Conservation (phyloP, 2,797 vertebrate genomes). For the Macropus fuliginosus region DNA sequence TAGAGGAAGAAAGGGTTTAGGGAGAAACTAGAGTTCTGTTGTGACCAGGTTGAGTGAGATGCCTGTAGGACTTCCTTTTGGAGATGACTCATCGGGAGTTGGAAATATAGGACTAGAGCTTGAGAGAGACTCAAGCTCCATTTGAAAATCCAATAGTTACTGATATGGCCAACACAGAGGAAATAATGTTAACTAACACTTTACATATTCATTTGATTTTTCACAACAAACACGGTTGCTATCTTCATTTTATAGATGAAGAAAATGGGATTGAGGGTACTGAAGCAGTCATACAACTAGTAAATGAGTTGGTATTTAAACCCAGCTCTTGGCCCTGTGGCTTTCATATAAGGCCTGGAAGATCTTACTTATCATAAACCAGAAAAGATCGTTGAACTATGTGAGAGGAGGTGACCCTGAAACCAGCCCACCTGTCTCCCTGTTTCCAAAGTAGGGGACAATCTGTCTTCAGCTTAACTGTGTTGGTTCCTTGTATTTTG, state of each 20-base stretch:
- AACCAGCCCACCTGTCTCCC: background rate
- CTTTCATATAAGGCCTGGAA: constrained; percentile 50
- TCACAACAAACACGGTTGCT: background rate
- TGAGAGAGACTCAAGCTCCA: background rate
- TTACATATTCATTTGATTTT: background rate
- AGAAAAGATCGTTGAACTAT: constrained; percentile 53
- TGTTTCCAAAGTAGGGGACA: background rate
- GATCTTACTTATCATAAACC: constrained; percentile 56
- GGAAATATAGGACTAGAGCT: background rate
- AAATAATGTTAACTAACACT: background rate
- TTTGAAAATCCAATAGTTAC: background rate
- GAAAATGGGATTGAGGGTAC: background rate
- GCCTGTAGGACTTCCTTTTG: background rate
- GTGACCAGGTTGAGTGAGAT: background rate
- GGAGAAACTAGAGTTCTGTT: background rate
- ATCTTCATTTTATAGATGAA: constrained; percentile 35
- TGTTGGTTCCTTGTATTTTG: background rate
- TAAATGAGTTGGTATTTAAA: background rate
- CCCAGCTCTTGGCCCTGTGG: constrained; percentile 2
- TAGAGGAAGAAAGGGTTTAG: background rate
- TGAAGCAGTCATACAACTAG: background rate
- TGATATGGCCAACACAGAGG: background rate
- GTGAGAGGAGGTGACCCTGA: background rate
- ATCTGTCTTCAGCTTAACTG: background rate
- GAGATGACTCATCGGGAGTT: background rate